Conservation (phyloP, 2,888 invertebrate genomes). For the Aleiodes testaceus region DNA sequence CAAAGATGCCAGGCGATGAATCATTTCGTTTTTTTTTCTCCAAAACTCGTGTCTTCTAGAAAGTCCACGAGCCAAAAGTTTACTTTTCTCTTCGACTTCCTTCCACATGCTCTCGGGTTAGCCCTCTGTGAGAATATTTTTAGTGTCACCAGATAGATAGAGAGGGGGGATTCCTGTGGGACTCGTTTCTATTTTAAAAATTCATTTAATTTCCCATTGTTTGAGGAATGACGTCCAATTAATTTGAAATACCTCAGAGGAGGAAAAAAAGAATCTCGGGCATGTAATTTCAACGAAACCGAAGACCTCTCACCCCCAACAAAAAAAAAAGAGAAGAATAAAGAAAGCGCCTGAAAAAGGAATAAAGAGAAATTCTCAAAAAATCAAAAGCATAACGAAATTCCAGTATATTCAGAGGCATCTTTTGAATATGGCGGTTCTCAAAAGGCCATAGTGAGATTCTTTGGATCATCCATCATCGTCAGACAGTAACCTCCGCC, state of each 20-base stretch:
- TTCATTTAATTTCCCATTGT: slow-evolving; percentile 8
- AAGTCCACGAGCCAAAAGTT: slow-evolving; percentile 24
- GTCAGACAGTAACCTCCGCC: slow-evolving; percentile 67
- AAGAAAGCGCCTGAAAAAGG: slow-evolving; percentile 24
- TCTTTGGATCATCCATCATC: slow-evolving; percentile 72
- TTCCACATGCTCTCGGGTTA: slow-evolving; percentile 31
- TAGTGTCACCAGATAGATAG: slow-evolving; percentile 19
- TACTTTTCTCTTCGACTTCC: slow-evolving; percentile 34
- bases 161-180: too few species aligned
- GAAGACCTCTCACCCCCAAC: slow-evolving; percentile 16
- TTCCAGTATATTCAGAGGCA: slow-evolving; percentile 37
- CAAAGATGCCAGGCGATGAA: slow-evolving; percentile 31
- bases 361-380: slow-evolving; percentile 9
- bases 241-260: neutral
- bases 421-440: slow-evolving; percentile 63
- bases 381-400: slow-evolving; percentile 44
- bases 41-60: neutral
- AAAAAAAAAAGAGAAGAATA: slow-evolving; percentile 29
- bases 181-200: neutral
- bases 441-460: slow-evolving; percentile 67
- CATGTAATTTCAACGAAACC: slow-evolving; percentile 10
- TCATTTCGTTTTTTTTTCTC: slow-evolving; percentile 28
- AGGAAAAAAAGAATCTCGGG: slow-evolving; percentile 10
- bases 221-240: slow-evolving; percentile 22
- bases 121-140: slow-evolving; percentile 27